Evolutionary conservation across 2,797 vertebrate species (phyloP).

Genomic region (Decapterus maruadsi): DNA sequence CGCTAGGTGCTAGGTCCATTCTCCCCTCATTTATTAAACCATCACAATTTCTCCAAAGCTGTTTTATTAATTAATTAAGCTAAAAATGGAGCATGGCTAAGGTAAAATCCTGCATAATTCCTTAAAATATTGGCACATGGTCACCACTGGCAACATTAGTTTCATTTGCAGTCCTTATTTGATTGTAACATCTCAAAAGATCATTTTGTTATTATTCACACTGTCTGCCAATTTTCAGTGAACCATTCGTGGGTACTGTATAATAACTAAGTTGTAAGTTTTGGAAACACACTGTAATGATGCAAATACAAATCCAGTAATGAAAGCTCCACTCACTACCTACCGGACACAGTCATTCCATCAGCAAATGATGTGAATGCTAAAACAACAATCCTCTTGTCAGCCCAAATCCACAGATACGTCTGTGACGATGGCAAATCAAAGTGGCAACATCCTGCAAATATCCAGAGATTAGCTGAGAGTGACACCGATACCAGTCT

Average conservation of each 20-base stretch:
- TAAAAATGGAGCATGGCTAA: too few relatives aligned
- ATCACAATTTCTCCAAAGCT: too few relatives aligned
- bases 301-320: slow-evolving; percentile 22
- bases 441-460: slow-evolving; percentile 76
- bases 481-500: slow-evolving; percentile 74
- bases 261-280: background rate
- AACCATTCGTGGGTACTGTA: background rate
- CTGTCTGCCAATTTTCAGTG: background rate
- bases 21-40: too few relatives aligned
- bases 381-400: slow-evolving; percentile 78
- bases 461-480: slow-evolving; percentile 76
- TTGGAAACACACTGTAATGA: slow-evolving; percentile 17
- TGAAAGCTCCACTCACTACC: slow-evolving; percentile 54
- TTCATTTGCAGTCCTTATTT: background rate
- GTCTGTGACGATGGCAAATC: slow-evolving; percentile 69
- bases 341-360: slow-evolving; percentile 63
- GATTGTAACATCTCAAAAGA: background rate
- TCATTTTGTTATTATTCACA: background rate
- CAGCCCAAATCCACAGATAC: slow-evolving; percentile 68
- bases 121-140: too few relatives aligned
- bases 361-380: slow-evolving; percentile 52
- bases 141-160: background rate
- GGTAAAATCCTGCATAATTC: too few relatives aligned
- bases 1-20: too few relatives aligned
- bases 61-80: too few relatives aligned